Base-by-base conservation (phyloP, 2,888 invertebrate species). In the Micoletzkya japonica region DNA sequence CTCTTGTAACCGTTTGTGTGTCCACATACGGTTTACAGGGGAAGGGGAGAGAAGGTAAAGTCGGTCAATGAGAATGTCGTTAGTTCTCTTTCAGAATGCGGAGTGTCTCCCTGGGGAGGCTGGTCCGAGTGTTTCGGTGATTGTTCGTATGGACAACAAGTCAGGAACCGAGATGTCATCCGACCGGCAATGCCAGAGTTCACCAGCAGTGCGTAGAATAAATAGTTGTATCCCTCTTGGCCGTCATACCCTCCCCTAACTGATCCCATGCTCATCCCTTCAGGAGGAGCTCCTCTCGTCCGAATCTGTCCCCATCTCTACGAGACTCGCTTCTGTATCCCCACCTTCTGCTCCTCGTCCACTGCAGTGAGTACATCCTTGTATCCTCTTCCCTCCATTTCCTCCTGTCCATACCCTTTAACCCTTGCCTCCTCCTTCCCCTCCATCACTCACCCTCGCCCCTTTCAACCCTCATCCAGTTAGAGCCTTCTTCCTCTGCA, bases 111-210 rank as follows among this genome's bases (percentile, higher is more conserved):
- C 49, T 79, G 79, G 79, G 72, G 73, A 10, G 67, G 64, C 24
- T 79, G 79, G 79, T 70, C 73, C 0, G 67, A 72, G 54, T 79
- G 79, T 64, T 72, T 73, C 50, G 79, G 79, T 17, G 75, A 74
- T 24, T 79, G 79, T 59, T 61, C 71, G 30, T 66, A 66, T 34
- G 76, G 75, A 1, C 64, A 75, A n/a, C 44, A 61, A 37, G 73
- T 71, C n/a, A 58, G 76, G 44, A 77, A 77, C 39, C 73, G 78
- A 36, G 78, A 78, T 68, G 78, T 78, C 10, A 50, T 74, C 0
- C 67, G 73, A 52, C 78, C 78, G 17, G 75, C 78, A 3, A 57
- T 78, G 20, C 77, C 75, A n/a, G 73, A 77, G 70, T n/a, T 72
- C 10, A 72, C 73, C 17, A 30, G 30, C 3, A 20, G 57, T 68